These are phyloP conservation scores for Cephus nigrinus DNA, from an alignment of 2,888 invertebrate genomes.

Conservation along the genomic window DNA sequence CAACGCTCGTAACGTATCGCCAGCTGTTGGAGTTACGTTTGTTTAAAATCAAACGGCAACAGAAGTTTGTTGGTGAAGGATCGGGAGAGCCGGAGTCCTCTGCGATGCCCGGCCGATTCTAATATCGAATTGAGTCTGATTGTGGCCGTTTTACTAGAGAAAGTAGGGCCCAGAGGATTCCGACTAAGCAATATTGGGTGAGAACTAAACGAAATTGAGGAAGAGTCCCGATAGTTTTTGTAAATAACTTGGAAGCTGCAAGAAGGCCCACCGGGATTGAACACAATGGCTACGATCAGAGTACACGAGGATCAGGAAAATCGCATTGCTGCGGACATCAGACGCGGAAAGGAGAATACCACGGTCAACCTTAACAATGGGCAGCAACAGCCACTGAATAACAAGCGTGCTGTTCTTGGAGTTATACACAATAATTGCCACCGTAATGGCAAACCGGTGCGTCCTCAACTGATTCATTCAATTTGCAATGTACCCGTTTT, in stretches of 20 bases:
- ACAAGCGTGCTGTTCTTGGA: constrained; percentile 75
- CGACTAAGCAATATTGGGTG: not conserved
- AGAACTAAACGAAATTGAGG: not conserved
- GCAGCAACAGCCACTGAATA: constrained; percentile 36
- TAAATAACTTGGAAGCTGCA: not conserved
- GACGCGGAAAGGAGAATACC: constrained; percentile 69
- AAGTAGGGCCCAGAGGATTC: constrained; percentile 14
- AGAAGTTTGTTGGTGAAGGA: constrained; percentile 48
- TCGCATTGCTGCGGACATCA: constrained; percentile 66
- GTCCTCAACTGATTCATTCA: constrained; percentile 41
- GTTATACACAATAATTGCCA: constrained; percentile 72
- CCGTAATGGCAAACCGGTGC: constrained; percentile 70
- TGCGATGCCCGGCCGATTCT: constrained; percentile 42
- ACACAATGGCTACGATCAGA: constrained; percentile 78
- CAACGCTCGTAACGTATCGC: constrained; percentile 53
- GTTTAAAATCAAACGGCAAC: constrained; percentile 50
- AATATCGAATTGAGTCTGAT: constrained; percentile 6
- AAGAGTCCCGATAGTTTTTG: not conserved
- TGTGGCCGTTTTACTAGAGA: not conserved
- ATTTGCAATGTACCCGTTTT: not conserved
- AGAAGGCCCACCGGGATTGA: not conserved
- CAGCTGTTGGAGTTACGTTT: constrained; percentile 55
- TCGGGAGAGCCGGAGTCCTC: constrained; percentile 39
- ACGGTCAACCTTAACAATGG: constrained; percentile 55
- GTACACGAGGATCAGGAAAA: constrained; percentile 85